Evolutionary conservation across 1,140 invertebrate genomes (phyloP).

Genomic region (Ylistrum balloti): DNA sequence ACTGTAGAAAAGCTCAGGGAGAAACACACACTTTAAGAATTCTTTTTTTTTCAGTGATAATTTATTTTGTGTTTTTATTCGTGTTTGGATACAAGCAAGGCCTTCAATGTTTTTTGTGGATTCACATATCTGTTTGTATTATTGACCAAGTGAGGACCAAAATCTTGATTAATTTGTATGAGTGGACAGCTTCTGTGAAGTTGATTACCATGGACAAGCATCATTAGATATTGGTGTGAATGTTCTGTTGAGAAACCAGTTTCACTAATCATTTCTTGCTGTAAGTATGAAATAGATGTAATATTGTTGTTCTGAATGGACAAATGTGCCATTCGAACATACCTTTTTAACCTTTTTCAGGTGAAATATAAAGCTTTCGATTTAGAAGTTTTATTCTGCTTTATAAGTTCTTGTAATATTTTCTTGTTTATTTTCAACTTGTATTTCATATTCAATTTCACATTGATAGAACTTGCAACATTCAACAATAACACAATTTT

Average conservation of each 20-base stretch:
- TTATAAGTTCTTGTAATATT: too few species aligned
- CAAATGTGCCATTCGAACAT: too few species aligned
- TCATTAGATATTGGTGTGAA: background rate
- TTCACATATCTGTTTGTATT: background rate
- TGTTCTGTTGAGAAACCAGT: conserved; percentile 13
- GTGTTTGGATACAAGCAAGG: background rate
- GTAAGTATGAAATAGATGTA: background rate
- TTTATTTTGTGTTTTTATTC: background rate
- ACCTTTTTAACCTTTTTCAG: too few species aligned
- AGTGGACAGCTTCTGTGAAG: background rate
- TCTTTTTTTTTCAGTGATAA: background rate
- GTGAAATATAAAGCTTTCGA: too few species aligned
- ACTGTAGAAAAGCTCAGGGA: background rate
- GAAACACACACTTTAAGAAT: background rate
- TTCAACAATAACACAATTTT: too few species aligned
- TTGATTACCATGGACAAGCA: background rate
- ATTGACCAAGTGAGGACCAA: background rate
- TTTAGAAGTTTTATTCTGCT: too few species aligned
- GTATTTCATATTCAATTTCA: too few species aligned
- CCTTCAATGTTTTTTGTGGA: background rate
- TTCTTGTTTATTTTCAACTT: too few species aligned
- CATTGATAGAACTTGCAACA: too few species aligned
- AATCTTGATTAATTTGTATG: conserved; percentile 20
- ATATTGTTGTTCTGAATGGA: background rate
- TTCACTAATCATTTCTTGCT: background rate